Evolutionary conservation across 2,113 vertebrate species (phyloP), one percentile per base, ranked within the genome.

Genomic region (Catagonus wagneri): DNA sequence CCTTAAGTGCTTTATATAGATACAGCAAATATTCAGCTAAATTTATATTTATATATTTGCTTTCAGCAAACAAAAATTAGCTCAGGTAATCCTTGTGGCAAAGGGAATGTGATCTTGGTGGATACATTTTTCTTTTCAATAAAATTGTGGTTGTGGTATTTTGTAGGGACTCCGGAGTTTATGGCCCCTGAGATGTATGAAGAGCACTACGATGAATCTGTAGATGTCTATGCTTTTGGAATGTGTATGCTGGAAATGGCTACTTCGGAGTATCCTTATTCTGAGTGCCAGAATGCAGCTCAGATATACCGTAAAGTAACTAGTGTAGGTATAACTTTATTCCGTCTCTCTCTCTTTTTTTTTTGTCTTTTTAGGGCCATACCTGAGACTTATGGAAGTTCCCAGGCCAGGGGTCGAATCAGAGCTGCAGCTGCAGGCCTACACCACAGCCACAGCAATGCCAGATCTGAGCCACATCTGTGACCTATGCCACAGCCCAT

Each of bases 221-320:
- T 99, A 88, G 99, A 99, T 79, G 99, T 99, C 89, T 99, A 99
- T 92, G 99, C 99, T 96, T 99, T 99, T 98, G 99, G 99, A 94
- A 99, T 99, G 99, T 99, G 99, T 97, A 99, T 99, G 99, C 96
- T 99, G 96, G 99, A 99, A 98, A 99, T 99, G 99, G 99, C 99
- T 74, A 99, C 99, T 56, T 99, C 99, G 0, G 99, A 99, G 97
- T 99, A 99, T 93, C 99, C 99, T 14, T 99, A 99, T 98, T 99
- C 99, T 23, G 99, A 99, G 97, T 99, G 99, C 97, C 99, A 99
- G 98, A 99, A 99, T 94, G 99, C 99, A 69, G 99, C 99, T 93
- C 99, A 99, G 97, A 99, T 99, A 98, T 99, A 99, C 98, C 99
- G 99, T 97, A 99, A 99, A 99, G 99, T 99, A 96, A 99, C 99